Evolutionary conservation across 2,113 vertebrate species (phyloP).

Genomic region (Xenus cinereus): DNA sequence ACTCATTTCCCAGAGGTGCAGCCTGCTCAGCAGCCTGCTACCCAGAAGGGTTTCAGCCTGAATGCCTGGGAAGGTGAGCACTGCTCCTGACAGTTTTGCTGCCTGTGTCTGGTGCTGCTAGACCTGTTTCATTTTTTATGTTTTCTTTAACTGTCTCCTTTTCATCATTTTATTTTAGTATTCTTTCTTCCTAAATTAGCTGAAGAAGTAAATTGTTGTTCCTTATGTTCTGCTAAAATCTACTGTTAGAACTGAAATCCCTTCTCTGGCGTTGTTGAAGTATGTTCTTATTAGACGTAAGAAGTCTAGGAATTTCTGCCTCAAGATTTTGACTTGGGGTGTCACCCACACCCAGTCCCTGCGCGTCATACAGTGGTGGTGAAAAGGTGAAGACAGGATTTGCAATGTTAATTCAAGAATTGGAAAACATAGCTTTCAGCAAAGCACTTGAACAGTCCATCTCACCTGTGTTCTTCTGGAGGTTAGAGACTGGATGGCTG

Average conservation of each 20-base stretch:
- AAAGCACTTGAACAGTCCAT: not conserved
- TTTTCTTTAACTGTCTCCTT: not conserved
- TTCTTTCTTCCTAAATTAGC: not conserved
- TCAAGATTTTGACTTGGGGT: not conserved
- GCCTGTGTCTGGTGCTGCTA: not conserved
- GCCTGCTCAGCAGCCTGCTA: not conserved
- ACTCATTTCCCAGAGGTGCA: not conserved
- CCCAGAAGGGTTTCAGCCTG: not conserved
- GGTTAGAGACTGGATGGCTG: not conserved
- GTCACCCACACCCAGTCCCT: not conserved
- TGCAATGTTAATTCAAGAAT: not conserved
- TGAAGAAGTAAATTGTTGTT: not conserved
- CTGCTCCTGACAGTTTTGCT: not conserved
- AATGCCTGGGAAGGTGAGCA: not conserved
- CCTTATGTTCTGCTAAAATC: not conserved
- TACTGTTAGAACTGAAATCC: not conserved
- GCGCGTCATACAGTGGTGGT: not conserved
- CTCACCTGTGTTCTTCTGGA: not conserved
- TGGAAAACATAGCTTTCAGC: not conserved
- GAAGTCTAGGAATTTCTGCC: not conserved
- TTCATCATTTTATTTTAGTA: not conserved
- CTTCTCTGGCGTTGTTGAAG: not conserved
- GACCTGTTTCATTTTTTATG: not conserved
- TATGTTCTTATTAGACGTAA: not conserved
- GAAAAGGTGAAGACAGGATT: not conserved